A percentile compares a stretch with the other conserved stretches of the same genome.
Evolutionary conservation across 1,140 invertebrate genomes (phyloP).

Genomic region (Ooceraea biroi): DNA sequence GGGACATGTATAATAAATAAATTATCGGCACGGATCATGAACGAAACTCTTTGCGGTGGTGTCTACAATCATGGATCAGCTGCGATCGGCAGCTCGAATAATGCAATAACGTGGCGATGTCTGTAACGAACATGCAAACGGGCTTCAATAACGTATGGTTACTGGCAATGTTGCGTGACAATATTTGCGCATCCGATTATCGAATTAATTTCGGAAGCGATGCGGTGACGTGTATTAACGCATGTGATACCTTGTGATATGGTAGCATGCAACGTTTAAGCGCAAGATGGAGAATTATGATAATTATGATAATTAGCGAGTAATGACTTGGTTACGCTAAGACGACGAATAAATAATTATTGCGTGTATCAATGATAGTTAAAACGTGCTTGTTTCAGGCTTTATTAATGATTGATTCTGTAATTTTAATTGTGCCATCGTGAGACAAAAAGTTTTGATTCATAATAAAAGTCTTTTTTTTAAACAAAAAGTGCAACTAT

Average conservation of each 20-base stretch:
- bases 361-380: background rate
- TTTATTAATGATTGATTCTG: background rate
- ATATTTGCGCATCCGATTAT: background rate
- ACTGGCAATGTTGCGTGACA: background rate
- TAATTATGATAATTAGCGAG: slow-evolving; percentile 22
- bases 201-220: slow-evolving; percentile 40
- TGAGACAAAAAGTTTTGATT: background rate
- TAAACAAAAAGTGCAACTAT: background rate
- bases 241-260: background rate
- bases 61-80: background rate
- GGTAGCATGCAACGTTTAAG: slow-evolving; percentile 2
- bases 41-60: background rate
- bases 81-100: background rate
- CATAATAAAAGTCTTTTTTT: background rate
- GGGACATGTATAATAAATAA: slow-evolving; percentile 51
- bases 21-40: background rate
- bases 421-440: background rate
- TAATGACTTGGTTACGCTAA: background rate
- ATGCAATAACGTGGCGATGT: background rate
- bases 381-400: background rate
- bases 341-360: background rate
- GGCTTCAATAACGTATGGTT: background rate
- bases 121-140: background rate
- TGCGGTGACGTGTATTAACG: too few species aligned
- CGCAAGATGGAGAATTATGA: background rate